A percentile compares a stretch with the other conserved stretches of the same genome.
These are phyloP conservation scores for Calidris pugnax DNA, from an alignment of 2,113 vertebrate genomes.

Conservation along the genomic window DNA sequence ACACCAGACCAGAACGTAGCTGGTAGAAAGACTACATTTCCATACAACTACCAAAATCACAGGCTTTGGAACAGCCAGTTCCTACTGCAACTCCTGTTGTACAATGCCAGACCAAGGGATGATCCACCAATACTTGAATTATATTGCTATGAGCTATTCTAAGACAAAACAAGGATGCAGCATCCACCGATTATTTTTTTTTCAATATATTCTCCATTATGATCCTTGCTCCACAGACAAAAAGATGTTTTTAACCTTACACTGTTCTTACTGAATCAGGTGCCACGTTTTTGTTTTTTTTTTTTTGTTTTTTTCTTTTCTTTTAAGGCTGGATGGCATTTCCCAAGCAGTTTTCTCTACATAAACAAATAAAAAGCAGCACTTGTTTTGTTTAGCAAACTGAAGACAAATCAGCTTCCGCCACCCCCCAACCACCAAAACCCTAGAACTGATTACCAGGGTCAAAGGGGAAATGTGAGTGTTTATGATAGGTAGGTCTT, in stretches of 20 bases:
- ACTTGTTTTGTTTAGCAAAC: background rate
- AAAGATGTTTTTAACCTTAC: background rate
- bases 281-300: background rate
- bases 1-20: background rate
- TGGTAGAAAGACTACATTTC: background rate
- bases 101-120: background rate
- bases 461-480: conserved; percentile 34
- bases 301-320: background rate
- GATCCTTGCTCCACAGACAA: background rate
- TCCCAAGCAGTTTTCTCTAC: background rate
- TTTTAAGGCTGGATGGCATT: background rate
- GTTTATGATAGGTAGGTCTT: conserved; percentile 28
- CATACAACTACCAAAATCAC: background rate
- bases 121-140: background rate
- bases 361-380: background rate
- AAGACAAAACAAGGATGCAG: background rate
- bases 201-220: background rate
- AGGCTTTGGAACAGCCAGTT: background rate
- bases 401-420: background rate
- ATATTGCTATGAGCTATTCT: background rate
- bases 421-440: background rate
- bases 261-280: background rate
- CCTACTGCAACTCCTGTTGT: background rate
- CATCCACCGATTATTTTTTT: background rate
- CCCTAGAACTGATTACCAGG: conserved; percentile 33